These are phyloP conservation scores for Poeciliopsis prolifica DNA, from an alignment of 2,113 vertebrate genomes.

Conservation along the genomic window DNA sequence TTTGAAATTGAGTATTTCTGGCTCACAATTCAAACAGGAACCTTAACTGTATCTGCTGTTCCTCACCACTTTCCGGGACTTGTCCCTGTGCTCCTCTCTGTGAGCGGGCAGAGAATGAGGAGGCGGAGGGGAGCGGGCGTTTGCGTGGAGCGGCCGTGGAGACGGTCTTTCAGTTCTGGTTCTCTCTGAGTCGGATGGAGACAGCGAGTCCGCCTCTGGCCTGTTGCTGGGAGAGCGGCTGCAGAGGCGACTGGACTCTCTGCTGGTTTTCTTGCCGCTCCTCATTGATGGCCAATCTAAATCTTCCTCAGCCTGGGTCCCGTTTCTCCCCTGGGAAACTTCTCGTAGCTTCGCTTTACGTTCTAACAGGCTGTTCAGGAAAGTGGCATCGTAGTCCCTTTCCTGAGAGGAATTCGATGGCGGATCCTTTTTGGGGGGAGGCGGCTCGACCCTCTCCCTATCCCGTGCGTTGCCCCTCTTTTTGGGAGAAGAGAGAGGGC, in stretches of 20 bases:
- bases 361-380: slow-evolving; percentile 85
- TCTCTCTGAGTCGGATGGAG: slow-evolving; percentile 81
- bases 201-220: slow-evolving; percentile 76
- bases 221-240: slow-evolving; percentile 69
- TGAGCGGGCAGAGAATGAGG: slow-evolving; percentile 77
- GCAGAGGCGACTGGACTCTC: slow-evolving; percentile 58
- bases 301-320: slow-evolving; percentile 71
- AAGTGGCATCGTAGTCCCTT: slow-evolving; percentile 85
- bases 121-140: slow-evolving; percentile 76
- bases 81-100: slow-evolving; percentile 87
- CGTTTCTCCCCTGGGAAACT: slow-evolving; percentile 46
- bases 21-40: not conserved
- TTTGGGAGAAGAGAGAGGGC: slow-evolving; percentile 81
- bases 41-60: slow-evolving; percentile 5
- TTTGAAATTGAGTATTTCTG: not conserved
- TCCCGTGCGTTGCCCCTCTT: slow-evolving; percentile 82
- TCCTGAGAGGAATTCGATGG: slow-evolving; percentile 73
- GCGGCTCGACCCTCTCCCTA: slow-evolving; percentile 60
- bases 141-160: slow-evolving; percentile 65
- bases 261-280: slow-evolving; percentile 81
- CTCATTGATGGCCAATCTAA: slow-evolving; percentile 85
- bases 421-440: slow-evolving; percentile 67
- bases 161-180: slow-evolving; percentile 77
- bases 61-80: slow-evolving; percentile 89
- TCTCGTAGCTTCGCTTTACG: slow-evolving; percentile 82